A percentile compares a stretch with the other conserved stretches of the same genome.
Conservation (phyloP, 2,113 vertebrate species). For the Zosterops hypoxanthus region DNA sequence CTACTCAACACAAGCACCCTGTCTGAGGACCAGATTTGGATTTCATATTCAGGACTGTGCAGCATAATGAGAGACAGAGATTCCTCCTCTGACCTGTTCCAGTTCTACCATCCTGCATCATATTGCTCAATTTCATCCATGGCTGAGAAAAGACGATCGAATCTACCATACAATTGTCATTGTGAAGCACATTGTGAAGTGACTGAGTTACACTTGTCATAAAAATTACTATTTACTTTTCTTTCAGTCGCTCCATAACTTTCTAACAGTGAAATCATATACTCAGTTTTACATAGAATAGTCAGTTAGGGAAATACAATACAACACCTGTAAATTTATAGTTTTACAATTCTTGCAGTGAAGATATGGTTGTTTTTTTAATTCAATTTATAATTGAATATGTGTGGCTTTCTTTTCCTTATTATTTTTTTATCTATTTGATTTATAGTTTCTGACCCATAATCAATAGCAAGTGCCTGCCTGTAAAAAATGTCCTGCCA, state of each 20-base stretch:
- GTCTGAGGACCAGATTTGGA: not conserved
- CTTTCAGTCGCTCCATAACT: not conserved
- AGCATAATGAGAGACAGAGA: not conserved
- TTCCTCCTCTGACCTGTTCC: not conserved
- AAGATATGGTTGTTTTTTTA: rapidly evolving
- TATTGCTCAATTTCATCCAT: not conserved
- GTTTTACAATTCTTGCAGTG: not conserved
- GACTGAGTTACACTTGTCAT: not conserved
- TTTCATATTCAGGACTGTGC: rapidly evolving
- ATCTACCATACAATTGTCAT: too few relatives aligned
- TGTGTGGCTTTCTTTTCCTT: not conserved
- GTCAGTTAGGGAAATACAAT: not conserved
- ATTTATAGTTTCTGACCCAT: not conserved
- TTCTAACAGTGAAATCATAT: not conserved
- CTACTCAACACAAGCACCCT: not conserved
- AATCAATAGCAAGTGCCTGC: not conserved
- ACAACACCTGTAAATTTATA: not conserved
- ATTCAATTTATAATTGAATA: not conserved
- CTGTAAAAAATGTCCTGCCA: not conserved
- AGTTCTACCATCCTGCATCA: not conserved
- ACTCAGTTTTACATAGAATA: not conserved
- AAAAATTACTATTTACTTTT: not conserved
- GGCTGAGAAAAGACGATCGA: not conserved
- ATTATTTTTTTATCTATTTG: not conserved
- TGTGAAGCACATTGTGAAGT: too few relatives aligned